Conservation (phyloP, 2,113 vertebrate genomes). For the Macroglossus sobrinus region DNA sequence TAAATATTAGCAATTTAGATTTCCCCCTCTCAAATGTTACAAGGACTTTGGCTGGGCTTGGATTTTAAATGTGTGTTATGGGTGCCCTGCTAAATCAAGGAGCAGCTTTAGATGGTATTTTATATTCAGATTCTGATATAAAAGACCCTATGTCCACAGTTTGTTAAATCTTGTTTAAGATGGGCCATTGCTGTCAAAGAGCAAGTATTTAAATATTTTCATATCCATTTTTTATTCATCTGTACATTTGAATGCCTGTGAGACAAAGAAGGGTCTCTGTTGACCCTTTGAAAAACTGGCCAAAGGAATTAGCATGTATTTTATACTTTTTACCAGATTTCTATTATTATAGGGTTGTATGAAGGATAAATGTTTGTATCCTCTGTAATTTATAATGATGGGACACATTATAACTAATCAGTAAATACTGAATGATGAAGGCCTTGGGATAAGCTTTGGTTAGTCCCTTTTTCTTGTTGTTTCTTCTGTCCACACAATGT, state of each 20-base stretch:
- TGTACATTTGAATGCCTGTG: not conserved
- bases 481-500: not conserved
- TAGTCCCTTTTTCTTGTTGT: not conserved
- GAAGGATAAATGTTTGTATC: not conserved
- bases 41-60: not conserved
- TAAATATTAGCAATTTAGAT: not conserved
- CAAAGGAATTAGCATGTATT: not conserved
- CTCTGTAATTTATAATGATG: not conserved
- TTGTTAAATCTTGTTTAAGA: not conserved
- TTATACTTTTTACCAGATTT: not conserved
- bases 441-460: not conserved
- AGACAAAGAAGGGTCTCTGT: not conserved
- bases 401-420: not conserved
- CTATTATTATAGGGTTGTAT: not conserved
- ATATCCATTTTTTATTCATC: not conserved
- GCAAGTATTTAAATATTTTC: not conserved
- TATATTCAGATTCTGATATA: not conserved
- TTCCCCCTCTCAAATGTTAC: not conserved
- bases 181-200: not conserved
- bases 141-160: not conserved
- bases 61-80: not conserved
- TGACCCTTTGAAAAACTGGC: not conserved
- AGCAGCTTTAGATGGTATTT: slow-evolving; percentile 12
- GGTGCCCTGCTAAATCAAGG: not conserved
- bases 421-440: not conserved